Conservation (phyloP, 2,888 invertebrate genomes). For the Diadegma fenestrale region DNA sequence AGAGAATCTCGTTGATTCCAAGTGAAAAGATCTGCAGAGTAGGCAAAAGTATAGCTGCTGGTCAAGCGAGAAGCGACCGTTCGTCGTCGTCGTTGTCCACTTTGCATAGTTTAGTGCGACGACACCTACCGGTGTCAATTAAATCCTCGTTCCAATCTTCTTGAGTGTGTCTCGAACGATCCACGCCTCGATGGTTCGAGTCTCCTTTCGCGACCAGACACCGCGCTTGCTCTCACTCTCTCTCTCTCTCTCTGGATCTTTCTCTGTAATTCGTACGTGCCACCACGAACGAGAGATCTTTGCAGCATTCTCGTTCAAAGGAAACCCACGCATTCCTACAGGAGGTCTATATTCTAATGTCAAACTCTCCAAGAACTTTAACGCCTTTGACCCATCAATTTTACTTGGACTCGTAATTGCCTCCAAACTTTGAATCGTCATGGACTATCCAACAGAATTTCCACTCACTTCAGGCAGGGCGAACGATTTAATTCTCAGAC, state of each 20-base stretch:
- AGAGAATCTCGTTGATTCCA: conserved; percentile 38
- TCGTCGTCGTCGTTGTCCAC: conserved; percentile 71
- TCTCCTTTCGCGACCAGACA: conserved; percentile 54
- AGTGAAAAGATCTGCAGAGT: conserved; percentile 33
- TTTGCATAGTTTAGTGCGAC: conserved; percentile 82
- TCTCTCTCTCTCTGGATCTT: conserved; percentile 37
- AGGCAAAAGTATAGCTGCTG: conserved; percentile 54
- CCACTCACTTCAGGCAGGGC: too few species aligned
- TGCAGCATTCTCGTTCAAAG: conserved; percentile 67
- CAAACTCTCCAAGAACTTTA: conserved; percentile 40
- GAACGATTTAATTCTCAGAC: too few species aligned
- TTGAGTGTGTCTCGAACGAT: conserved; percentile 61
- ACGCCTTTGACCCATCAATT: conserved; percentile 38
- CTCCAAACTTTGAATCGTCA: conserved; percentile 12
- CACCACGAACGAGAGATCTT: conserved; percentile 53
- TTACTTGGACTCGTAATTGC: conserved; percentile 16
- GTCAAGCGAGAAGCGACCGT: conserved; percentile 50
- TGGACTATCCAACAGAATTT: background rate
- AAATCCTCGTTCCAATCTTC: conserved; percentile 77
- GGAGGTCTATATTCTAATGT: conserved; percentile 61
- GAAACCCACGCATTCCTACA: conserved; percentile 68
- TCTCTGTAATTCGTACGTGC: conserved; percentile 68
- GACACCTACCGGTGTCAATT: conserved; percentile 84
- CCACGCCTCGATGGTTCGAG: conserved; percentile 64
- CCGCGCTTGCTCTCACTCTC: conserved; percentile 39